Percentiles rank a stretch among this genome's conserved stretches.
phyloP scores from a whole-genome alignment of 2,113 vertebrate genomes.

The Siniperca chuatsi region DNA sequence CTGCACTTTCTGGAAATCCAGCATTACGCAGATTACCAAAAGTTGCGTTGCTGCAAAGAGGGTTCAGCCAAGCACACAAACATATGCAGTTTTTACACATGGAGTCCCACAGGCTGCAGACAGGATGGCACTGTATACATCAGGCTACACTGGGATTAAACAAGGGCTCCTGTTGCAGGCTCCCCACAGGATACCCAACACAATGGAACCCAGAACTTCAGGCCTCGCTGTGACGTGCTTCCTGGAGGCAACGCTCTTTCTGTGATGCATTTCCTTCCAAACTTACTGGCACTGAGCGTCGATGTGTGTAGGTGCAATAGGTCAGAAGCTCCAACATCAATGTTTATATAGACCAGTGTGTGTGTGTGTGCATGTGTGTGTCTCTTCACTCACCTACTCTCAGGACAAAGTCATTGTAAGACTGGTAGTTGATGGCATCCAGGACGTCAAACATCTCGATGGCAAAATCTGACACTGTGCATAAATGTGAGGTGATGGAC shows the following conservation, averaged over 20 bases:
- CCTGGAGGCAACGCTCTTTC: slow-evolving; percentile 58
- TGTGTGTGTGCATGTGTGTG: slow-evolving; percentile 3
- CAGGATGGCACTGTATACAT: slow-evolving; percentile 79
- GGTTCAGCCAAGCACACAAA: slow-evolving; percentile 33
- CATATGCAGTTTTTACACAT: slow-evolving; percentile 31
- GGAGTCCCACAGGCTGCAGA: slow-evolving; percentile 56
- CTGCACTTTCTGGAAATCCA: slow-evolving; percentile 23
- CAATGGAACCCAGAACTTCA: slow-evolving; percentile 75
- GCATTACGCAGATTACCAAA: slow-evolving; percentile 9
- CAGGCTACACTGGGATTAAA: slow-evolving; percentile 65
- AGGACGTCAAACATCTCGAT: slow-evolving; percentile 98
- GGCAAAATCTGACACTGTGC: slow-evolving; percentile 95
- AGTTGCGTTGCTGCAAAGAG: slow-evolving; percentile 35
- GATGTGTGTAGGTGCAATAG: slow-evolving; percentile 48
- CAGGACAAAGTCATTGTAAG: slow-evolving; percentile 98
- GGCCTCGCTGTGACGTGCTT: slow-evolving; percentile 73
- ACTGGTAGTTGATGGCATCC: slow-evolving; percentile 99
- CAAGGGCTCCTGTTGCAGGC: slow-evolving; percentile 62
- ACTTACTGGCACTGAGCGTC: slow-evolving; percentile 55
- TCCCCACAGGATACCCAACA: slow-evolving; percentile 81
- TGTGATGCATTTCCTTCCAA: slow-evolving; percentile 77
- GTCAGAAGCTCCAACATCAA: slow-evolving; percentile 44
- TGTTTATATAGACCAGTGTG: slow-evolving; percentile 24
- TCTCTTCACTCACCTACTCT: slow-evolving; percentile 91
- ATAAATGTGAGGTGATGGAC: slow-evolving; percentile 92